A percentile compares a stretch with the other conserved stretches of the same genome.
phyloP scores from a whole-genome alignment of 2,797 vertebrate genomes.

The Cossypha caffra region DNA sequence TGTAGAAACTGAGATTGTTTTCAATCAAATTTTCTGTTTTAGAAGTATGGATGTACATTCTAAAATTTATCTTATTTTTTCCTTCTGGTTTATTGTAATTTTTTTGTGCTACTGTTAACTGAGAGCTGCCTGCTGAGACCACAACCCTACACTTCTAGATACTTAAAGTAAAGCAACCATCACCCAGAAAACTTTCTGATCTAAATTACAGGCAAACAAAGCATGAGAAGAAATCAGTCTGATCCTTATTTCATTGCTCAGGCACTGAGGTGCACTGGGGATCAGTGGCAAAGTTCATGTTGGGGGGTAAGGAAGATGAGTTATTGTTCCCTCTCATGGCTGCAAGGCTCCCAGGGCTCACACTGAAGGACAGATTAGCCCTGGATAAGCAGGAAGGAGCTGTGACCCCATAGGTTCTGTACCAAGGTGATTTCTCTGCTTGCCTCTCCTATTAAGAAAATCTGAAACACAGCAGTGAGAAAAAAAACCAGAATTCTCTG shows the following conservation, averaged over 20 bases:
- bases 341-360: neutral
- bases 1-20: neutral
- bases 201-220: neutral
- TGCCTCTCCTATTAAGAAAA: neutral
- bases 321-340: neutral
- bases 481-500: neutral
- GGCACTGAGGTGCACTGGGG: neutral
- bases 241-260: neutral
- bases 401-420: rapidly evolving
- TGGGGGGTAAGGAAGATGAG: neutral
- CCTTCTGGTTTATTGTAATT: neutral
- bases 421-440: neutral
- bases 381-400: neutral
- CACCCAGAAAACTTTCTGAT: neutral
- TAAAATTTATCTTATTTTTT: neutral
- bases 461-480: neutral
- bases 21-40: neutral
- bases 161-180: neutral
- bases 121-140: neutral
- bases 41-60: neutral
- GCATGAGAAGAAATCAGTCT: neutral
- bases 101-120: neutral
- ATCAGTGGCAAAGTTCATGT: neutral
- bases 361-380: neutral
- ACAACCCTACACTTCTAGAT: neutral